These are phyloP conservation scores for Liasis olivaceus DNA, from an alignment of 2,797 vertebrate species.

Conservation along the genomic window DNA sequence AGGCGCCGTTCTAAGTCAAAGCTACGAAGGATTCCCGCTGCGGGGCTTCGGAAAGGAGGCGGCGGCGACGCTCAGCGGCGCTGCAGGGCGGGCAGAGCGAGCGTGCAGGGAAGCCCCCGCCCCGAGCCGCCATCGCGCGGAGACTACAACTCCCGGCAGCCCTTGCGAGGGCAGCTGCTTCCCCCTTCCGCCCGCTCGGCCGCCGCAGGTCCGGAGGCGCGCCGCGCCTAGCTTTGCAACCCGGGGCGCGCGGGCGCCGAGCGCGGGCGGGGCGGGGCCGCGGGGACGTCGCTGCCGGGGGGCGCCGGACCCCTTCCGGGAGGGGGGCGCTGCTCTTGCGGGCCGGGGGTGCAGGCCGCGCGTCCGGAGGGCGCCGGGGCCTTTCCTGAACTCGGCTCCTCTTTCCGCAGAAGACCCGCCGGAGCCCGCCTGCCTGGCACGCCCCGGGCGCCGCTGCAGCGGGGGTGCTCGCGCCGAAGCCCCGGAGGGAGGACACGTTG, in stretches of 20 bases:
- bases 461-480: background rate
- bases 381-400: background rate
- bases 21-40: too few relatives aligned
- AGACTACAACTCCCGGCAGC: slow-evolving; percentile 60
- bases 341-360: background rate
- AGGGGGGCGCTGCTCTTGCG: background rate
- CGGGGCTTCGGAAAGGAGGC: background rate
- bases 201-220: background rate
- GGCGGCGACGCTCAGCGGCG: too few relatives aligned
- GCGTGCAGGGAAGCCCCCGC: background rate
- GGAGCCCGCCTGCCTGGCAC: background rate
- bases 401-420: background rate
- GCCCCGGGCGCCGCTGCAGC: background rate
- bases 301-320: background rate
- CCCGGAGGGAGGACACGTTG: background rate
- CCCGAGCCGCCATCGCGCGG: background rate
- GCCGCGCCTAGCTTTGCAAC: background rate
- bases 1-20: background rate
- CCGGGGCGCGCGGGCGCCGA: background rate
- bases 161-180: slow-evolving; percentile 50
- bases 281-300: background rate
- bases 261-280: background rate
- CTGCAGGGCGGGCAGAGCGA: background rate
- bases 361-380: background rate
- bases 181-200: too few relatives aligned